A percentile compares a stretch with the other conserved stretches of the same genome.
phyloP scores from a whole-genome alignment of 2,113 vertebrate genomes.

The Platysteira castanea region DNA sequence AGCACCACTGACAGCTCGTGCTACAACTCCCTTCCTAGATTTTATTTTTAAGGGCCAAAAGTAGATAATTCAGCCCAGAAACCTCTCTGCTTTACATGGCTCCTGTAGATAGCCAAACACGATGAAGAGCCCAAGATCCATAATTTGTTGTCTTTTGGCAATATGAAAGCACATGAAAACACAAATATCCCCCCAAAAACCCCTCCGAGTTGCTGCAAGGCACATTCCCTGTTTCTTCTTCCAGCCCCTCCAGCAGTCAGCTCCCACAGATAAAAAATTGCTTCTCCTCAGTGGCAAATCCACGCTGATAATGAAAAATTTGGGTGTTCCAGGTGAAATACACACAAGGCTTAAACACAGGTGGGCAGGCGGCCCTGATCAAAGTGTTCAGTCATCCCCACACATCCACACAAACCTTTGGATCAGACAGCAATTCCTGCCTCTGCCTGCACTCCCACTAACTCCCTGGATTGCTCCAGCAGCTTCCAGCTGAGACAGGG shows the following conservation, averaged over 20 bases:
- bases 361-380: fast-evolving
- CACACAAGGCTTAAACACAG: neutral
- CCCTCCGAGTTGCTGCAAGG: neutral
- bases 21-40: fast-evolving
- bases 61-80: neutral
- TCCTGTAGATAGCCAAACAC: fast-evolving
- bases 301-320: no score
- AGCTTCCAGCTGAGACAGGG: neutral
- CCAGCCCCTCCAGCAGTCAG: neutral
- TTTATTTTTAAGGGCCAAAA: neutral
- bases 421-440: neutral
- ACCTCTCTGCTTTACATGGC: neutral
- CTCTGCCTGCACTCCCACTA: neutral
- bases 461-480: neutral
- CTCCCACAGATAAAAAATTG: no score
- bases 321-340: neutral
- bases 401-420: neutral
- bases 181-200: neutral
- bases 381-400: neutral
- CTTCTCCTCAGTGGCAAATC: neutral
- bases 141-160: neutral
- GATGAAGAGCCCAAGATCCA: neutral
- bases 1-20: neutral
- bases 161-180: neutral
- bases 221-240: neutral